Base-by-base conservation (phyloP, 2,113 vertebrate species). In the Scomber colias region DNA sequence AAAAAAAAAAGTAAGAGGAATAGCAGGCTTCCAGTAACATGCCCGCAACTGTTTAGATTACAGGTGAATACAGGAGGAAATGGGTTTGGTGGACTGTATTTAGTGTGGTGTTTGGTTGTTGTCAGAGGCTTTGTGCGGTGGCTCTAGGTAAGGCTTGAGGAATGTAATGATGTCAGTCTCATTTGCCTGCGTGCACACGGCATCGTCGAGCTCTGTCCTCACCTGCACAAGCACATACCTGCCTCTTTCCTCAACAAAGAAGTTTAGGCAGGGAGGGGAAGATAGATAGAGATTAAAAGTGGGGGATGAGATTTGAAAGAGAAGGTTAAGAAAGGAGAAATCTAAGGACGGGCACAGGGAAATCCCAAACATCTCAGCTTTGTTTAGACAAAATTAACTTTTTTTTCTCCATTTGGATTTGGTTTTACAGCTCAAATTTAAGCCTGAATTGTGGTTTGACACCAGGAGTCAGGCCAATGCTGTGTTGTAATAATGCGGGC, bases 191-290 rank as follows among this genome's bases (percentile, higher is more conserved):
- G 59, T 81, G 79, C 63, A 79, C 31, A 5, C 7, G 3, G 24
- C 16, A 4, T 50, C 30, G 17, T 16, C 51, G 59, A 17, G 77
- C 60, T 66, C 59, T 87, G 76, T 83, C 72, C 78, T 83, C 79
- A 87, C 90, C 90, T 88, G 85, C 71, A 84, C 92, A 92, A 76
- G 92, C 78, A 79, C 51, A 30, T 85, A 92, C 92, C 86, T 92
- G 91, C 85, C 88, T 75, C 73, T 84, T 64, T 83, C 74, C 75
- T 83, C 83, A 89, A 46, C 70, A 73, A 62, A 68, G 31, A 31
- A 2, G 54, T 45, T 27, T 19, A 24, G 54, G 63, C n/a, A 51
- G 54, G 24, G 19, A 10, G 11, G 31, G 51, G 40, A 5, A 15
- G 54, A 6, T 1, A 11, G 44, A 61, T 12, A 11, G 48, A 73